These are phyloP conservation scores for Malurus melanocephalus DNA, from an alignment of 2,113 vertebrate species.

Conservation along the genomic window DNA sequence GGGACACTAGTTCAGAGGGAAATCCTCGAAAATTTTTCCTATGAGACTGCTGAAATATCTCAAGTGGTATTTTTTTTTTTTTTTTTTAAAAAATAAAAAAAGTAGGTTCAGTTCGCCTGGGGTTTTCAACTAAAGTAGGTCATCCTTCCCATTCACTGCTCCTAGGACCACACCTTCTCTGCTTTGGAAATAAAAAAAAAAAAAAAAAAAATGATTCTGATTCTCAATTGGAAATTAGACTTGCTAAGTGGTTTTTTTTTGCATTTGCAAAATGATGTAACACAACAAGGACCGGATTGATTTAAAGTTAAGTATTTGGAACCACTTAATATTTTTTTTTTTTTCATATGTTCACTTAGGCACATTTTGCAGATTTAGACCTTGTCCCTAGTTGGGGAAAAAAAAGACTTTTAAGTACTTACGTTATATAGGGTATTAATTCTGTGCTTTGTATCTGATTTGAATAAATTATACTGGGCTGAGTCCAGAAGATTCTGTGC, in stretches of 20 bases:
- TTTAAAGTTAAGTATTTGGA: not conserved
- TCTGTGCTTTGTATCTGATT: not conserved
- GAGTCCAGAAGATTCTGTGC: not conserved
- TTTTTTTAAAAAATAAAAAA: too few relatives aligned
- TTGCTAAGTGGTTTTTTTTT: not conserved
- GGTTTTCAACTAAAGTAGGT: too few relatives aligned
- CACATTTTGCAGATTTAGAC: not conserved
- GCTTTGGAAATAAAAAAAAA: too few relatives aligned
- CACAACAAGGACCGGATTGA: not conserved
- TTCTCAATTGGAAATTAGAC: not conserved
- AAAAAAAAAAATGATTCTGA: not conserved
- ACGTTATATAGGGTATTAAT: not conserved
- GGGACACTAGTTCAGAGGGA: not conserved
- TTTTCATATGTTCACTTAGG: not conserved
- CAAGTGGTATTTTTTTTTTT: too few relatives aligned
- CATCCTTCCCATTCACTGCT: too few relatives aligned
- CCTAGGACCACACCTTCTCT: too few relatives aligned
- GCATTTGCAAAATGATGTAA: not conserved
- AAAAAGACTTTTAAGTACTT: not conserved
- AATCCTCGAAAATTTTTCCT: not conserved
- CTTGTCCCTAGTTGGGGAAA: not conserved
- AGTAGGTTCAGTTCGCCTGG: too few relatives aligned
- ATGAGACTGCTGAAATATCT: not conserved
- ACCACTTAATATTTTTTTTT: not conserved
- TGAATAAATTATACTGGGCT: not conserved